Conservation (phyloP, 2,113 vertebrate genomes). For the Saccopteryx bilineata region DNA sequence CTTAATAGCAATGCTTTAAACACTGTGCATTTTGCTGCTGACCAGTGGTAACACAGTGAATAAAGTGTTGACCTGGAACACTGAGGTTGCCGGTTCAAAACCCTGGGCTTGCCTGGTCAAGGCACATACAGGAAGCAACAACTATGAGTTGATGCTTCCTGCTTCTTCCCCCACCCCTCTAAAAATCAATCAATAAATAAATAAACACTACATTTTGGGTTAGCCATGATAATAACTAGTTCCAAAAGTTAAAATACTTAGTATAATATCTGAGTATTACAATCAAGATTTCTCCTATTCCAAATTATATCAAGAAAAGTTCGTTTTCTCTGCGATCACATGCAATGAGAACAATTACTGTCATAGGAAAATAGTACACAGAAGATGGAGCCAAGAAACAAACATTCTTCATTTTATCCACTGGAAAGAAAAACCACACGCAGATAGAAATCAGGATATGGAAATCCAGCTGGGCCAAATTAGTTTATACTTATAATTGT, state of each 20-base stretch:
- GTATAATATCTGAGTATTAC: neutral
- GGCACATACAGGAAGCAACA: no score
- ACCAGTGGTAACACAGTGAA: no score
- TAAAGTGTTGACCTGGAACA: no score
- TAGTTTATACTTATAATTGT: neutral
- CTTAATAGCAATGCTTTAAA: conserved; percentile 11
- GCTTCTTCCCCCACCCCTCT: no score
- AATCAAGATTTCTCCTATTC: conserved; percentile 22
- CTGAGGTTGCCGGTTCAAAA: no score
- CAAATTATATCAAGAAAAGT: conserved; percentile 21
- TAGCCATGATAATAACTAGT: neutral
- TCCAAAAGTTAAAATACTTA: conserved; percentile 51
- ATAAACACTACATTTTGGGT: neutral
- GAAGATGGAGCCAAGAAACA: neutral
- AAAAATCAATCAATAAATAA: no score
- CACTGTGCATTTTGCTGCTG: neutral
- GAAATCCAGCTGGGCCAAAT: neutral
- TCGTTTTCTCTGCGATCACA: conserved; percentile 26
- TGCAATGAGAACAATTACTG: neutral
- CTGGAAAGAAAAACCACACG: neutral
- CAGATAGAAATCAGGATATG: neutral
- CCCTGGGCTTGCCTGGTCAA: no score
- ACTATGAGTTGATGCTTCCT: no score
- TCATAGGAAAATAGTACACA: neutral
- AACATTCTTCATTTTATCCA: conserved; percentile 24